Evolutionary conservation across 1,140 invertebrate genomes (phyloP), one percentile per base, ranked within the genome.

Genomic region (Aphelenchoides fujianensis): DNA sequence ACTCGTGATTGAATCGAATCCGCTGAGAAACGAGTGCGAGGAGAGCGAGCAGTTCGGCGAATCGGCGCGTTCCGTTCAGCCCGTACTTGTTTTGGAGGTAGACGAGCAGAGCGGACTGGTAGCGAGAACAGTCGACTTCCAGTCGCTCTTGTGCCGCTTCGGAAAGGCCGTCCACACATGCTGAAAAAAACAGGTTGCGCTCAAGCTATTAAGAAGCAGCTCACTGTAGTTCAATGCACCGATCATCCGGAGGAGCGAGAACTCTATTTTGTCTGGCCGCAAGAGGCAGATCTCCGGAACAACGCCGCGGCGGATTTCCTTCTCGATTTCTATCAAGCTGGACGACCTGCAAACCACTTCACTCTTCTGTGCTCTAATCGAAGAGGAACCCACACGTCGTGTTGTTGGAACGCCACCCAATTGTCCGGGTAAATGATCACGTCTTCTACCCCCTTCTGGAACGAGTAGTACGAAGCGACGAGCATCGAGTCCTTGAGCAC

Each of bases 61-160:
- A 66, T 5, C 62, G 62, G 5, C 27, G 3, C 7, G 62, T 66
- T 48, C 62, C 62, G 7, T 59, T 31, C 62, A 59, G 34, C 7
- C 62, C 62, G 61, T 66, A 61, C 30, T 66, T 66, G 62, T 67
- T 66, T 67, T 66, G 62, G 30, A 66, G 62, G 19, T 66, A 66
- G 7, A 5, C 7, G 34, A 66, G 19, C 16, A 66, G 62, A 19
- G 61, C 62, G 30, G 5, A 7, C 23, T 5, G 5, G 30, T 66
- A 66, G 5, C 19, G 5, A 19, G 62, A 52, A 19, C 62, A 67
- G 23, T 66, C 62, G n/a, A 5, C 16, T 7, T 48, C 5, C 16
- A 66, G 16, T 5, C 23, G 5, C 5, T 66, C 34, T 16, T 19
- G 62, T 52, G n/a, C 62, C 27, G 5, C 62, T 59, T 66, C 62